Percentiles rank a stretch among this genome's conserved stretches.
Evolutionary conservation across 2,797 vertebrate genomes (phyloP).

Genomic region (Rhyacichthys aspro): DNA sequence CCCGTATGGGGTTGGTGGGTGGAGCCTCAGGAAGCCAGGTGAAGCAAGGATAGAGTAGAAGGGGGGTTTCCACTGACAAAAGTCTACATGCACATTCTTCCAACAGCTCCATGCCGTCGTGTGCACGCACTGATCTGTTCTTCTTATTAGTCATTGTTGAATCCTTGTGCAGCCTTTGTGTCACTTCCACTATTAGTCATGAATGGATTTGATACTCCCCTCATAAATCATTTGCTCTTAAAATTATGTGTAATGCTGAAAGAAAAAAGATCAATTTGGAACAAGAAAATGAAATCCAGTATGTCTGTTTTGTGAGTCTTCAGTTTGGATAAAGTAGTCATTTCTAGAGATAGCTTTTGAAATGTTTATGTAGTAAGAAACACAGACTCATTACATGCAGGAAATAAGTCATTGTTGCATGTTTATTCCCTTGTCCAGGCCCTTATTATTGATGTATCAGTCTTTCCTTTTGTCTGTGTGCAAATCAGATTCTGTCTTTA

Average conservation of each 20-base stretch:
- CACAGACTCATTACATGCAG: no score
- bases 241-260: not conserved
- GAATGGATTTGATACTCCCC: not conserved
- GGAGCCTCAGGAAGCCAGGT: constrained; percentile 1
- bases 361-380: no score
- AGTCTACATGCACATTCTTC: not conserved
- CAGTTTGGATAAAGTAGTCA: no score
- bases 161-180: constrained; percentile 3
- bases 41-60: not conserved
- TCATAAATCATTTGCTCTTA: not conserved
- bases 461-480: no score
- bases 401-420: no score
- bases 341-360: no score
- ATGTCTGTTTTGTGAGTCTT: no score
- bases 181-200: constrained; percentile 10
- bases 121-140: not conserved
- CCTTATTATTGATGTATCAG: no score
- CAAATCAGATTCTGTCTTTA: no score
- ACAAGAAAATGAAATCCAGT: no score
- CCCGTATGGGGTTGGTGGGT: not conserved
- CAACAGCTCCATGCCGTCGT: not conserved
- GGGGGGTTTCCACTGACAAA: constrained; percentile 1
- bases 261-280: not conserved
- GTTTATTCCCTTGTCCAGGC: no score
- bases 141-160: not conserved